Evolutionary conservation across 2,113 vertebrate genomes (phyloP).

Genomic region (Cebus imitator): DNA sequence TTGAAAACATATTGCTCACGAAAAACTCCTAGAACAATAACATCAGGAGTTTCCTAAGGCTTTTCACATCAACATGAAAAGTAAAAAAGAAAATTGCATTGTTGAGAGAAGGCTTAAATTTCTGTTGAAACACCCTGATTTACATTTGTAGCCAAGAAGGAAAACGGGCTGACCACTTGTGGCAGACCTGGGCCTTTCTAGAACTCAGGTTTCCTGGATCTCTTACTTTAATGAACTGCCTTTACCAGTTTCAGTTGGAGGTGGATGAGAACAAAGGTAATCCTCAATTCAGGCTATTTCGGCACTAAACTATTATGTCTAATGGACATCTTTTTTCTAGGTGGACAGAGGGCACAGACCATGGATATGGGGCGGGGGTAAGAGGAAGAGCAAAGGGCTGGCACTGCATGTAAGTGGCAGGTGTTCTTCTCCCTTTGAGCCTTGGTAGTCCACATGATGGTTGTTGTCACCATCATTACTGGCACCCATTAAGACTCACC

Average conservation of each 20-base stretch:
- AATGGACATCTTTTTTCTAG: background rate
- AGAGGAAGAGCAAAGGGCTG: background rate
- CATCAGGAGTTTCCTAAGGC: background rate
- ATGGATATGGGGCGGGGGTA: background rate
- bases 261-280: background rate
- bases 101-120: background rate
- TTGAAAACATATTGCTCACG: background rate
- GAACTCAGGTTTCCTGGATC: background rate
- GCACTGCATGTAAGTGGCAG: background rate
- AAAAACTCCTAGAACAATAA: background rate
- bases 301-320: background rate
- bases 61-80: background rate
- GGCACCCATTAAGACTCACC: background rate
- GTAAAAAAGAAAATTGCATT: background rate
- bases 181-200: background rate
- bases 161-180: background rate
- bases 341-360: background rate
- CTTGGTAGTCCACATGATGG: background rate
- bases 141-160: slow-evolving; percentile 13
- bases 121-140: background rate
- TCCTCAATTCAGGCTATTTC: background rate
- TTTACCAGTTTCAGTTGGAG: background rate
- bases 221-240: background rate
- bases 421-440: background rate
- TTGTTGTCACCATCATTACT: background rate